Base-by-base conservation (phyloP, 2,888 invertebrate species). In the Agrenia bidenticulata region DNA sequence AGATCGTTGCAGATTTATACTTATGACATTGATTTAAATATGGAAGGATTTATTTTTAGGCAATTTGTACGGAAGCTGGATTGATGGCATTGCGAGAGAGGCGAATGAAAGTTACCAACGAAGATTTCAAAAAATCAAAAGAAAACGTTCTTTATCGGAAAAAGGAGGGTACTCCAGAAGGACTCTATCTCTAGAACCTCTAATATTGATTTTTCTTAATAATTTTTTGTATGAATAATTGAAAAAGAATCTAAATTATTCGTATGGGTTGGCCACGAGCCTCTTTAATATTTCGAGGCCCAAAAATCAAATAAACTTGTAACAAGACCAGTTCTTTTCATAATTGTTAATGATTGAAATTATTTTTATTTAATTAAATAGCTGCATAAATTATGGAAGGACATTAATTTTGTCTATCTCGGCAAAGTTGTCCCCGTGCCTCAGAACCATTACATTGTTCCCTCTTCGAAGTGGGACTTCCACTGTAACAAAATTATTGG, bases 21-120 rank as follows among this genome's bases (percentile, higher is more conserved):
- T 57, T 21, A 32, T 21, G 51, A 23, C 11, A 32, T 51, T 37
- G n/a, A 51, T 9, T 21, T 19, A 41, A 13, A 24, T 19, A 41
- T 55, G 17, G 32, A 13, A 11, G 21, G 37, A 23, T 63, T 23
- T 63, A 51, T 32, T 82, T 83, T 26, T 80, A 93, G 91, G 99
- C 99, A 17, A 98, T 99, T 80, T 99, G 99, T 81, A 99, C 99
- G 9, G 99, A 99, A 84, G 99, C 97, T 62, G 99, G 99, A 71
- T 83, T 99, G 63, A 92, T 99, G 90, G 99, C 99, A 2, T 82
- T 99, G 57, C 85, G 99, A 71, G 99, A 99, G 81, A 87, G 99
- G 61, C 87, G 99, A 77, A 99, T 99, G 99, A 98, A 97, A 82
- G 99, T 99, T 37, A 99, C 95, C 69, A 97, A 96, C 83, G 98